Conservation (phyloP, 2,113 vertebrate genomes). For the Hystrix brachyura region DNA sequence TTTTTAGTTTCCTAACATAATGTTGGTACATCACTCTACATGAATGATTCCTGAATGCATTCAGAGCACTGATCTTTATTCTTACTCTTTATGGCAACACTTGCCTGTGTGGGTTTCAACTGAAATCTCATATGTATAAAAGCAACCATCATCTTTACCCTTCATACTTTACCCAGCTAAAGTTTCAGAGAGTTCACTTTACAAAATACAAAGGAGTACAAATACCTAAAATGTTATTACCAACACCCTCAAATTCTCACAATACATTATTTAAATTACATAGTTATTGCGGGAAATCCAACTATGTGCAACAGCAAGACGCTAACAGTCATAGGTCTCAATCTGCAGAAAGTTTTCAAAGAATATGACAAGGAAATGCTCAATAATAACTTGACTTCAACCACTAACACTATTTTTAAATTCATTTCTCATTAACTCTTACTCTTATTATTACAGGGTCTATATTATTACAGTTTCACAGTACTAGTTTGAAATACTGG, state of each 20-base stretch:
- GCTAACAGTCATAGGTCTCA: neutral
- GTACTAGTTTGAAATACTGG: neutral
- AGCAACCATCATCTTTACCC: neutral
- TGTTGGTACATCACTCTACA: neutral
- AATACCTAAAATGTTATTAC: neutral
- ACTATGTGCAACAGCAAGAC: neutral
- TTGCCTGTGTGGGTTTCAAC: neutral
- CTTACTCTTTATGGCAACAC: neutral
- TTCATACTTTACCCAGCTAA: neutral
- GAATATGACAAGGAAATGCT: neutral
- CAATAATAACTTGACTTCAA: neutral
- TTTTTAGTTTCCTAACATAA: neutral
- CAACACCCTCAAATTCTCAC: neutral
- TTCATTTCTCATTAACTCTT: slow-evolving; percentile 38
- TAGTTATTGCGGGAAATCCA: neutral
- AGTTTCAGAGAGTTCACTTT: slow-evolving; percentile 28
- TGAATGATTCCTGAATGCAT: neutral
- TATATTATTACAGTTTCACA: neutral
- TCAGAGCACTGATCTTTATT: neutral
- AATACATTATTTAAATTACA: neutral
- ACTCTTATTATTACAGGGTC: neutral
- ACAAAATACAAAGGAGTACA: neutral
- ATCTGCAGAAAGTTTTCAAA: slow-evolving; percentile 22
- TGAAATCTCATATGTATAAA: neutral
- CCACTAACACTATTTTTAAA: slow-evolving; percentile 43